Conservation (phyloP, 1,140 invertebrate genomes). For the Saxidomus purpurata region DNA sequence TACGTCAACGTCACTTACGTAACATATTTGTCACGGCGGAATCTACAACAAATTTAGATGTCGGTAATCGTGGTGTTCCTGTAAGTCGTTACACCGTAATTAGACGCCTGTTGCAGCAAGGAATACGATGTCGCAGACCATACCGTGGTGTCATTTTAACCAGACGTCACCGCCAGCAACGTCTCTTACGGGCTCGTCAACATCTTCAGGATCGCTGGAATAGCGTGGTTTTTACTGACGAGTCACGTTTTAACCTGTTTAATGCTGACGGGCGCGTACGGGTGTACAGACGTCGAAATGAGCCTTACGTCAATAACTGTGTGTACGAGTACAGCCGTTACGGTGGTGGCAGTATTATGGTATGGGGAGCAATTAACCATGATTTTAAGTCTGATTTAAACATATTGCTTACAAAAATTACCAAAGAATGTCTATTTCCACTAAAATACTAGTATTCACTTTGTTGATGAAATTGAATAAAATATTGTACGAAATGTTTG, state of each 20-base stretch:
- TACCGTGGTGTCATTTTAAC: background rate
- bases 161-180: background rate
- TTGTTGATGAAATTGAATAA: too few relatives aligned
- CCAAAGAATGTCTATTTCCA: too few relatives aligned
- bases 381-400: too few relatives aligned
- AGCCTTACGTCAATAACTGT: too few relatives aligned
- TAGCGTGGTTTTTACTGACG: background rate
- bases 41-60: background rate
- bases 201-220: background rate
- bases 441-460: too few relatives aligned
- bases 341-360: background rate
- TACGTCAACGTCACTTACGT: too few relatives aligned
- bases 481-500: too few relatives aligned
- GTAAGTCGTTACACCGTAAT: background rate
- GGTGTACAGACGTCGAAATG: background rate
- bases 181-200: background rate
- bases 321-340: background rate
- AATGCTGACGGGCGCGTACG: conserved; percentile 11
- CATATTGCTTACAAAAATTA: too few relatives aligned
- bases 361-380: conserved; percentile 11
- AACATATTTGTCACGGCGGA: too few relatives aligned
- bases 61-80: too few relatives aligned
- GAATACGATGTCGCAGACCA: background rate
- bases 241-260: background rate
- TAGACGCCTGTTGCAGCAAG: background rate